These are phyloP conservation scores for Melanotaenia boesemani DNA, from an alignment of 2,797 vertebrate genomes.

Conservation along the genomic window DNA sequence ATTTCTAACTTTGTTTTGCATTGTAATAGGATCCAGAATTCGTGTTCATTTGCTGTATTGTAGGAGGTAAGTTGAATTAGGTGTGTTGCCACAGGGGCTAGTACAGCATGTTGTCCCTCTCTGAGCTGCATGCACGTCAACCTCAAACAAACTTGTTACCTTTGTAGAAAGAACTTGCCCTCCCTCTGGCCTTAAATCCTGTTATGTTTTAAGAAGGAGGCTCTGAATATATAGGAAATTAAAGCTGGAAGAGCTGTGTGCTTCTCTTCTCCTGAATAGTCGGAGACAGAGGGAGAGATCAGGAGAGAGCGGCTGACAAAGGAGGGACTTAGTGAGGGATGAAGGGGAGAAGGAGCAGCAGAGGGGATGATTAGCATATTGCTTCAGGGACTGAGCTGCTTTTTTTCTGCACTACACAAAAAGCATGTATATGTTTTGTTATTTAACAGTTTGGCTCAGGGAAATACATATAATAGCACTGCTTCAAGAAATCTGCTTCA, in stretches of 20 bases:
- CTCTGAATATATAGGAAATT: constrained; percentile 60
- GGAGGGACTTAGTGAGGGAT: constrained; percentile 34
- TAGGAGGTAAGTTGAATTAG: constrained; percentile 7
- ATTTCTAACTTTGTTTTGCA: neutral
- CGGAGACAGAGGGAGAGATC: constrained; percentile 3
- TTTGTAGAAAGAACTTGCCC: constrained; percentile 55
- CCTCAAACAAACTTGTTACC: constrained; percentile 70
- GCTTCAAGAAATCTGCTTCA: constrained; percentile 30
- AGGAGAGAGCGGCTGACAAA: constrained; percentile 34
- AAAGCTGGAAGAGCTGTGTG: constrained; percentile 35
- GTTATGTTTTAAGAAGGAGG: constrained; percentile 57
- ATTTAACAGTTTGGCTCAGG: constrained; percentile 34
- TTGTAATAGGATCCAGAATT: neutral
- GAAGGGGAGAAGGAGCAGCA: constrained; percentile 50
- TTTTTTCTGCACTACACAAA: constrained; percentile 34
- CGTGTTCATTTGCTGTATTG: constrained; percentile 8
- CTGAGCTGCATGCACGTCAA: constrained; percentile 46
- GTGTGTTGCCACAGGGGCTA: constrained; percentile 18
- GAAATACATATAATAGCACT: constrained; percentile 31
- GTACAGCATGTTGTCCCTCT: constrained; percentile 5
- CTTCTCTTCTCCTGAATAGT: constrained; percentile 17
- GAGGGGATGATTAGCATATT: constrained; percentile 70
- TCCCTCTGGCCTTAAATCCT: constrained; percentile 68
- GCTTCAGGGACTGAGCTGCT: constrained; percentile 47
- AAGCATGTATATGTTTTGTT: constrained; percentile 33